Conservation (phyloP, 2,113 vertebrate species). For the Megalops atlanticus region DNA sequence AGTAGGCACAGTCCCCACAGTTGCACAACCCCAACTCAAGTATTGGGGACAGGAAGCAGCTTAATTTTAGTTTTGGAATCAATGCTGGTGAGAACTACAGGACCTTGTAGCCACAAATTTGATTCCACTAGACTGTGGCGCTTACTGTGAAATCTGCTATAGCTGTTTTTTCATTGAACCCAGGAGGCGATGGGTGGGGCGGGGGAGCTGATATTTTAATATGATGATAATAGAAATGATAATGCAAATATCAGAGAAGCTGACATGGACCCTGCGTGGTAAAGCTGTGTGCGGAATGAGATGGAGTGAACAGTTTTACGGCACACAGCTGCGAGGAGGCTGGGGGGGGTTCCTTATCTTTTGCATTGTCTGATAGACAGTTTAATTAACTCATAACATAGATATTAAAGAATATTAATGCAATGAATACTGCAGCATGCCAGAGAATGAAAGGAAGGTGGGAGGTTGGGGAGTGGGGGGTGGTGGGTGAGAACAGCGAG, state of each 20-base stretch:
- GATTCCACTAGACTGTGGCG: too few species aligned
- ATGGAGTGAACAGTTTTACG: conserved; percentile 16
- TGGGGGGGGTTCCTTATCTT: conserved; percentile 32
- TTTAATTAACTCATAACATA: conserved; percentile 31
- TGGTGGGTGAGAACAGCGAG: background rate
- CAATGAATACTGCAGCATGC: background rate
- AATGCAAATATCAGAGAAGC: conserved; percentile 29
- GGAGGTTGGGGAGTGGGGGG: background rate
- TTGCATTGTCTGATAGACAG: background rate
- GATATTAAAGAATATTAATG: conserved; percentile 31
- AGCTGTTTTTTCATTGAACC: background rate
- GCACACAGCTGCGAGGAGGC: conserved; percentile 34
- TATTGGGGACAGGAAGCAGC: too few species aligned
- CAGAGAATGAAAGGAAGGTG: too few species aligned
- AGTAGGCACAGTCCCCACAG: too few species aligned
- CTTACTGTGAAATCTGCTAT: background rate
- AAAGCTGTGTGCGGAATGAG: conserved; percentile 9
- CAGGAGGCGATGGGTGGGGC: too few species aligned
- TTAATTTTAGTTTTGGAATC: too few species aligned
- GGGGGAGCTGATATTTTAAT: background rate
- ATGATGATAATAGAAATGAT: background rate
- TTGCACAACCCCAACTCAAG: too few species aligned
- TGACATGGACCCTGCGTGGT: conserved; percentile 38
- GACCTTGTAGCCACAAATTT: background rate
- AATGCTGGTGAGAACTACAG: background rate